Evolutionary conservation across 2,888 invertebrate genomes (phyloP).

Genomic region (Melinopterus prodromus): DNA sequence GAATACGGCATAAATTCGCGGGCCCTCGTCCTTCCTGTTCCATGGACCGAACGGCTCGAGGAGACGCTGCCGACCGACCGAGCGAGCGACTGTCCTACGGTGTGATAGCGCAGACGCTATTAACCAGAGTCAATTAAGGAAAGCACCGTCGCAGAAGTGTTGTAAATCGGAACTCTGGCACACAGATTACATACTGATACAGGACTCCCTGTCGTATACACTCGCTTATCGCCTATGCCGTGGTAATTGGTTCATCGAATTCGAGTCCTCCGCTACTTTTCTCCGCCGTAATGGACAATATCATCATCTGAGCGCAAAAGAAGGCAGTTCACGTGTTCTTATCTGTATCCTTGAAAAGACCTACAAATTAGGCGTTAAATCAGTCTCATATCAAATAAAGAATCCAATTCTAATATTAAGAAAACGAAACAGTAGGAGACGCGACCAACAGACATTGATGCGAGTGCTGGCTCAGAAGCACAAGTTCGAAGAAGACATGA

Average conservation of each 20-base stretch:
- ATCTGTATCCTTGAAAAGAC: not conserved
- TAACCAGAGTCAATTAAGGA: constrained; percentile 25
- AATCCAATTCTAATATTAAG: not conserved
- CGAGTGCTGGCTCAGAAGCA: too few relatives aligned
- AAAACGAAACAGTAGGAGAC: too few relatives aligned
- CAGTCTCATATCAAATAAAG: not conserved
- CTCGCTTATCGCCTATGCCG: not conserved
- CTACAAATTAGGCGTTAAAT: not conserved
- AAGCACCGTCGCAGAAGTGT: constrained; percentile 20
- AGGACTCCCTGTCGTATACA: not conserved
- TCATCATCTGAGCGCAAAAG: not conserved
- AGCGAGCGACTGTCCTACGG: not conserved
- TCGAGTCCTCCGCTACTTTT: not conserved
- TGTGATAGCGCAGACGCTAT: constrained; percentile 47
- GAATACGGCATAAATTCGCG: not conserved
- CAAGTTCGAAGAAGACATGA: too few relatives aligned
- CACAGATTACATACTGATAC: constrained; percentile 17
- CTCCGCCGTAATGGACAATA: not conserved
- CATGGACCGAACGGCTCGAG: constrained; percentile 47
- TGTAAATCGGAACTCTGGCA: constrained; percentile 15
- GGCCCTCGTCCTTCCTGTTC: constrained; percentile 50
- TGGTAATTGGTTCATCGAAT: constrained; percentile 23
- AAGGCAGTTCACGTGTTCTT: not conserved
- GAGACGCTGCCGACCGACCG: constrained; percentile 10
- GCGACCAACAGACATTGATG: too few relatives aligned